Evolutionary conservation across 2,888 invertebrate genomes (phyloP), one percentile per base, ranked within the genome.

Genomic region (Thera britannica): DNA sequence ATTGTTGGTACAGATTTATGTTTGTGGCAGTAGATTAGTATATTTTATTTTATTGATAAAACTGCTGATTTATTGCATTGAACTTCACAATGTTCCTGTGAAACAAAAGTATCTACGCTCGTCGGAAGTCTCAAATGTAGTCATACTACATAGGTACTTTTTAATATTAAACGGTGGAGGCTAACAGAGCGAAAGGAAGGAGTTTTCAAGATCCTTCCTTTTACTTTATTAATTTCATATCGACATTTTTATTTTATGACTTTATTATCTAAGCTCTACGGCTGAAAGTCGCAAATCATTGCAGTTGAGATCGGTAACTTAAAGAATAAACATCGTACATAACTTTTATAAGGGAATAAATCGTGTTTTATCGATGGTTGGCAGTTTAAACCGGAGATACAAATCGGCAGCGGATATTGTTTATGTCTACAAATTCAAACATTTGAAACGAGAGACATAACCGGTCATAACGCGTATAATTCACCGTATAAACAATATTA

Each of bases 391-490:
- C 57, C 41, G 52, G 68, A 70, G 69, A 68, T 71, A 73, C 69
- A 72, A 72, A 67, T 70, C 68, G 63, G 57, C 58, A 46, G 61
- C 67, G 58, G 72, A 67, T 71, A 72, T 70, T 65, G 61, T 74
- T 67, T 67, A 68, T 58, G 65, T 62, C 52, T 57, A 49, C 56
- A 62, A 58, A 57, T 63, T 60, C 73, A 75, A 79, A 75, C 72
- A 72, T 71, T 52, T 63, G 48, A 60, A 73, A 72, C 65, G 59
- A 67, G 60, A 58, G 56, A 54, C 58, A 38, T 36, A 64, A 60
- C 66, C 58, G 65, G 72, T 65, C 67, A 62, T 70, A 72, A 74
- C 67, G 6, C 5, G n/a, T 49, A 51, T 23, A 23, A 5, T 46
- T 46, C 44, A 8, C 6, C n/a, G 4, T 49, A 12, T n/a, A n/a